Evolutionary conservation across 2,888 invertebrate genomes (phyloP).

Genomic region (Meteorus cinctellus): DNA sequence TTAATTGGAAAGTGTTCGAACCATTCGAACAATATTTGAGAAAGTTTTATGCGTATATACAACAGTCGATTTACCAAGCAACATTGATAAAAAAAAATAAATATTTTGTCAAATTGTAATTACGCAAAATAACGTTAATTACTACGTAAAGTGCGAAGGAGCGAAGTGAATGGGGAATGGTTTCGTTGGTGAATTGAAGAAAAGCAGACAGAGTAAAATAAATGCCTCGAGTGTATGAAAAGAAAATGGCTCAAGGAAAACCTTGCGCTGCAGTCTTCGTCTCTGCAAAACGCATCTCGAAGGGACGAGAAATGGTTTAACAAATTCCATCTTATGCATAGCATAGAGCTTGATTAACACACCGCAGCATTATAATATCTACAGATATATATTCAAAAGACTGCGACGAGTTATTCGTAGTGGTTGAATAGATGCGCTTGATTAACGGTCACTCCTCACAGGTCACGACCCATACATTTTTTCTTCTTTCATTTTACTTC

Average conservation of each 20-base stretch:
- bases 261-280: background rate
- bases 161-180: background rate
- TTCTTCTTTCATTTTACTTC: background rate
- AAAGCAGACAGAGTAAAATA: background rate
- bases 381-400: background rate
- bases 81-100: background rate
- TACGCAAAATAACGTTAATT: constrained; percentile 9
- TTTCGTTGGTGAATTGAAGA: constrained; percentile 16
- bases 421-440: background rate
- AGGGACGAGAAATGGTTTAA: constrained; percentile 24
- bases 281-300: background rate
- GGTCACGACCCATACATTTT: background rate
- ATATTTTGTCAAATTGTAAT: background rate
- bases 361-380: background rate
- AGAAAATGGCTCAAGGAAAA: background rate
- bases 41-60: background rate
- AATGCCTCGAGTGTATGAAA: background rate
- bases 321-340: constrained; percentile 29
- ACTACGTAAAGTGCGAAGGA: background rate
- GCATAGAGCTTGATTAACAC: constrained; percentile 19
- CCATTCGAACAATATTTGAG: background rate
- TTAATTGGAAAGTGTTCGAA: background rate
- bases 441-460: background rate
- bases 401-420: constrained; percentile 1
- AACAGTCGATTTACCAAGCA: background rate